Evolutionary conservation across 2,113 vertebrate species (phyloP).

Genomic region (Cacatua alba): DNA sequence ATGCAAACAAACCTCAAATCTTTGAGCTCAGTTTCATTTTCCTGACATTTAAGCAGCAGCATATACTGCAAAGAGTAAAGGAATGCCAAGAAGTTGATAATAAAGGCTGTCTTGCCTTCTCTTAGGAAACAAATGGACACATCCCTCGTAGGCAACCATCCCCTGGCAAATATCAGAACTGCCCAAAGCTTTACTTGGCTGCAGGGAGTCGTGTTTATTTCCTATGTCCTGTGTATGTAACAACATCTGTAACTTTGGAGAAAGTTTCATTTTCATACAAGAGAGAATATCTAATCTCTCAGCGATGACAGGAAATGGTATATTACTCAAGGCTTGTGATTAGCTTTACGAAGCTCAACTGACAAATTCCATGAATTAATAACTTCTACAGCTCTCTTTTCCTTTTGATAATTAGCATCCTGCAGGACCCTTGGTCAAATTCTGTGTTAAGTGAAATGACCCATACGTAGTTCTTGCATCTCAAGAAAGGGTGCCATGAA

Average conservation of each 20-base stretch:
- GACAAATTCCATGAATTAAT: background rate
- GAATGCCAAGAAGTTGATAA: background rate
- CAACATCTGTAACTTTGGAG: background rate
- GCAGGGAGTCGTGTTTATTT: background rate
- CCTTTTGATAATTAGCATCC: conserved; percentile 30
- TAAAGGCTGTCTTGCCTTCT: background rate
- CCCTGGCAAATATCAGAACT: background rate
- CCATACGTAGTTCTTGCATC: background rate
- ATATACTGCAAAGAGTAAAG: background rate
- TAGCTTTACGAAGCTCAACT: background rate
- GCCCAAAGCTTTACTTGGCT: background rate
- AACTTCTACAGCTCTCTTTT: background rate
- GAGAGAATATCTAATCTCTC: background rate
- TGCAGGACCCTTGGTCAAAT: background rate
- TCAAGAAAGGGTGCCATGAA: background rate
- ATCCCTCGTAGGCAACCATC: background rate
- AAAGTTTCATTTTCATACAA: background rate
- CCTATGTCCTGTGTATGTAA: background rate
- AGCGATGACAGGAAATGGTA: background rate
- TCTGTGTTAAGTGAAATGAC: background rate
- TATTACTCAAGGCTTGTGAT: background rate
- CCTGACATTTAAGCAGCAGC: background rate
- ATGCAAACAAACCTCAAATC: background rate
- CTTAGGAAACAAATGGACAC: background rate
- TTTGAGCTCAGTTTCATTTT: background rate